Evolutionary conservation across 1,140 invertebrate species (phyloP), one percentile per base, ranked within the genome.

Genomic region (Brachionus plicatilis): DNA sequence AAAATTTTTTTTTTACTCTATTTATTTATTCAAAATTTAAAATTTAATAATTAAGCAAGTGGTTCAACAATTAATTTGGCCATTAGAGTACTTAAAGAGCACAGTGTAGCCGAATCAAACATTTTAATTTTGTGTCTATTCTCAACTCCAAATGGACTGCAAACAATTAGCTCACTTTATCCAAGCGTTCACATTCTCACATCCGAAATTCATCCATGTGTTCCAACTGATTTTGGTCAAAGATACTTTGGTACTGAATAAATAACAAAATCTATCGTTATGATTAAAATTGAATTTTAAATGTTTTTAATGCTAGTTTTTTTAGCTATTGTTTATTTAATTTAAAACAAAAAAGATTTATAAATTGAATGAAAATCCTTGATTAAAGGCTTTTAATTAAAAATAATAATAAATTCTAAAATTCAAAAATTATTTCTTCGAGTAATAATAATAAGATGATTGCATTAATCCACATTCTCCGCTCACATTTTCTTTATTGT

Each of bases 121-220:
- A 96, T 98, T 85, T 95, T 98, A 85, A 89, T 99, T 9, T 94
- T 97, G 56, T 98, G 97, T 91, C 92, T 99, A 53, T 99, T 99
- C 90, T 96, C 95, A 87, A 98, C 97, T 0, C 96, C 96, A 20
- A 92, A 86, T 87, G 90, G 91, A 70, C 45, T 84, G n/a, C 82
- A 84, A 17, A 27, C 27, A 43, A 84, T 84, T 5, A 56, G 27
- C 11, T 11, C 43, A 29, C 27, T 24, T 3, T 84, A 70, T 84
- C 82, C 82, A 53, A 41, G 37, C 27, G 37, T 70, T n/a, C 17
- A 47, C 14, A 60, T 84, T 47, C 24, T 84, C 7, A 56, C 47
- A 41, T 50, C 65, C 7, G 82, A 84, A 75, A 84, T 84, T 20
- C 66, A 84, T 56, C 17, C 65, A 17, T 29, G 17, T 43, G 82